Conservation (phyloP, 2,113 vertebrate genomes). For the Ammospiza caudacuta region DNA sequence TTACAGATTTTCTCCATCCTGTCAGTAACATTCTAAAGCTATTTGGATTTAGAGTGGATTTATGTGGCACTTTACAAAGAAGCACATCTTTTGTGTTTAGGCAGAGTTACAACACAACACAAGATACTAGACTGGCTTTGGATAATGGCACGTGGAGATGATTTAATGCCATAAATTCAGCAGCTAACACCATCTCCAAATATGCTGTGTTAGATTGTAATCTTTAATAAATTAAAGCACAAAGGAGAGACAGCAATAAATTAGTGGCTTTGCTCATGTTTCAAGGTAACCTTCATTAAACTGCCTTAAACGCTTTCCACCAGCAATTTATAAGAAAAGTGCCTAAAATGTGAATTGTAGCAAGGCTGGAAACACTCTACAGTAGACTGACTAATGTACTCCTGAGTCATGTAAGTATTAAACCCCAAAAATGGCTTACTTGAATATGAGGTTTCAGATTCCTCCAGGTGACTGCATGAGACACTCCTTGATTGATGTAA, state of each 20-base stretch:
- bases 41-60: background rate
- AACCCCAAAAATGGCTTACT: constrained; percentile 72
- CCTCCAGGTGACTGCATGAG: constrained; percentile 96
- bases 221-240: background rate
- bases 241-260: background rate
- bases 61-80: background rate
- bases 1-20: background rate
- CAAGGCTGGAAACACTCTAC: background rate
- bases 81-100: background rate
- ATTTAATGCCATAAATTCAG: background rate
- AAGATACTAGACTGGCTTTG: background rate
- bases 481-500: constrained; percentile 97
- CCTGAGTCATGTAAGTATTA: background rate
- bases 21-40: background rate
- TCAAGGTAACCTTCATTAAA: background rate
- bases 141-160: background rate
- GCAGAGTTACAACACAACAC: background rate
- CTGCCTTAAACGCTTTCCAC: background rate
- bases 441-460: constrained; percentile 97
- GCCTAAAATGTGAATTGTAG: background rate
- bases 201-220: background rate
- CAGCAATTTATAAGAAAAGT: background rate
- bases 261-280: background rate
- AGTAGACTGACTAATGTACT: background rate
- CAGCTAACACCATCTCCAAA: background rate